A percentile compares a stretch with the other conserved stretches of the same genome.
Conservation (phyloP, 2,113 vertebrate species). For the Lipophrys pholis region DNA sequence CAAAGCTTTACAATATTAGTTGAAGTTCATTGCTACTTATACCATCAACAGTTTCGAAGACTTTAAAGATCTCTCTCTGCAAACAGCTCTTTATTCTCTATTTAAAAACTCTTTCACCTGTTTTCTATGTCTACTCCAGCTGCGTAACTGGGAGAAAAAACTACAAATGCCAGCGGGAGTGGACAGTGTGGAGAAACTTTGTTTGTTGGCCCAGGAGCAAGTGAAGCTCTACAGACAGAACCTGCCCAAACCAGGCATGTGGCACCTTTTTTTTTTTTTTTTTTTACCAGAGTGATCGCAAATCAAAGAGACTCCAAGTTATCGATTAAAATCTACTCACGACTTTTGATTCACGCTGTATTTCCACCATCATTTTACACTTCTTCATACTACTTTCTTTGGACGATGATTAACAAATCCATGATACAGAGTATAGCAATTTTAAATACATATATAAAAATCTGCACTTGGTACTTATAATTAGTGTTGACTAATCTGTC, state of each 20-base stretch:
- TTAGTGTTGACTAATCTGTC: neutral
- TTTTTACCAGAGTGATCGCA: too few species aligned
- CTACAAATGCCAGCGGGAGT: constrained; percentile 61
- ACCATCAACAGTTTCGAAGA: too few species aligned
- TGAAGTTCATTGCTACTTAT: too few species aligned
- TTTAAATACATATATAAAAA: neutral
- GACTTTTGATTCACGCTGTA: too few species aligned
- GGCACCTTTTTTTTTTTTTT: too few species aligned
- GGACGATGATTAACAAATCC: neutral
- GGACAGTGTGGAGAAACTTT: constrained; percentile 59
- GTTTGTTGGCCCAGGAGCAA: constrained; percentile 59
- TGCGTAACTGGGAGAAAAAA: constrained; percentile 78
- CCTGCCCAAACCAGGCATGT: constrained; percentile 70
- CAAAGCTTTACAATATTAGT: too few species aligned
- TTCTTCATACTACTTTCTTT: neutral
- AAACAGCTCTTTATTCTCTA: too few species aligned
- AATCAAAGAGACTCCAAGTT: too few species aligned
- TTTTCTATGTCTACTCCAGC: constrained; percentile 40
- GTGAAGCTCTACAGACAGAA: constrained; percentile 63
- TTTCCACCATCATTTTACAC: too few species aligned
- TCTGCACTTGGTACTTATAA: neutral
- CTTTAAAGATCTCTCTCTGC: too few species aligned
- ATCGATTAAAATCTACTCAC: too few species aligned
- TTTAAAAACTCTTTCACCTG: too few species aligned
- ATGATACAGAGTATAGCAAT: neutral